Percentiles rank a stretch among this genome's conserved stretches.
These are phyloP conservation scores for Barypeithes pellucidus DNA, from an alignment of 2,888 invertebrate genomes.

Conservation along the genomic window DNA sequence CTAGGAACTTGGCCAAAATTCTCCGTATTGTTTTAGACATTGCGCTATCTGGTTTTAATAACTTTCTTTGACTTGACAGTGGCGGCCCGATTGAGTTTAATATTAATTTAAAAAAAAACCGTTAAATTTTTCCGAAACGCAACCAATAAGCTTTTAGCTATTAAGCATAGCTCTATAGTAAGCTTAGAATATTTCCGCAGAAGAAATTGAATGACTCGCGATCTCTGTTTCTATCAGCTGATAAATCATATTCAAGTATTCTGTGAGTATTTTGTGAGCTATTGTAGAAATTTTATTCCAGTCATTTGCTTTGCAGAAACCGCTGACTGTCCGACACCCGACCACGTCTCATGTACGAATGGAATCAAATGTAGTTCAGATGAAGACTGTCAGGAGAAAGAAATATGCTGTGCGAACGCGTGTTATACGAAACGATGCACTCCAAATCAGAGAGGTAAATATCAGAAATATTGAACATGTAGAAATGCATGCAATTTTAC, in stretches of 20 bases:
- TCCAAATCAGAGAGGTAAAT: constrained; percentile 49
- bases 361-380: constrained; percentile 52
- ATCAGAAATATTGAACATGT: neutral
- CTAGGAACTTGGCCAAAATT: constrained; percentile 32
- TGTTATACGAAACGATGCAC: constrained; percentile 57
- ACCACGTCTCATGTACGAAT: constrained; percentile 54
- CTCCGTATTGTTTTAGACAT: constrained; percentile 17
- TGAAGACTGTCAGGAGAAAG: constrained; percentile 52
- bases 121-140: too few relatives aligned
- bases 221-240: too few relatives aligned
- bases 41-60: neutral
- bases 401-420: constrained; percentile 53
- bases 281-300: too few relatives aligned
- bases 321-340: constrained; percentile 54
- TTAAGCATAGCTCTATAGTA: too few relatives aligned
- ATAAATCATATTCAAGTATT: too few relatives aligned
- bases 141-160: too few relatives aligned
- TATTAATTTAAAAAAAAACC: neutral
- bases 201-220: too few relatives aligned
- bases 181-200: too few relatives aligned
- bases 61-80: constrained; percentile 3
- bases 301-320: constrained; percentile 42
- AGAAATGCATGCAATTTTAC: too few relatives aligned
- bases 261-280: too few relatives aligned
- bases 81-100: neutral